Conservation (phyloP, 2,888 invertebrate species). For the Asteroscopus sphinx region DNA sequence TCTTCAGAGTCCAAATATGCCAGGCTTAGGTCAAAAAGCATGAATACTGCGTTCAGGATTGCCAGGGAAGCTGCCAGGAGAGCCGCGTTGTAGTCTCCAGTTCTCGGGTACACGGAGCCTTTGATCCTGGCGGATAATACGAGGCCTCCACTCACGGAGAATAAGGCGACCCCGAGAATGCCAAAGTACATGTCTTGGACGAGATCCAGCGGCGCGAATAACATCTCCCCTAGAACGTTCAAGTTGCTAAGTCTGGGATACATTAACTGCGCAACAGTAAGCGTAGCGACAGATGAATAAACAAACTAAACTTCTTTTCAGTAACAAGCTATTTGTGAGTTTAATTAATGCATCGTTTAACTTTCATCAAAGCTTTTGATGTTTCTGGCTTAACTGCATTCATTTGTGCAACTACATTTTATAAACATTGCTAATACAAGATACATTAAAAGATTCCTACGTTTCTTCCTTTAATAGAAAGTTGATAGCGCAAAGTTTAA, state of each 20-base stretch:
- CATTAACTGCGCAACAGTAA: slow-evolving; percentile 25
- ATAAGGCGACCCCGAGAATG: slow-evolving; percentile 76
- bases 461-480: slow-evolving; percentile 17
- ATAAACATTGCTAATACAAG: slow-evolving; percentile 22
- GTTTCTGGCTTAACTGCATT: slow-evolving; percentile 23
- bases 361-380: slow-evolving; percentile 32
- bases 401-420: slow-evolving; percentile 15
- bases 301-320: slow-evolving; percentile 29
- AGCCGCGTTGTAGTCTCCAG: slow-evolving; percentile 75
- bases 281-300: slow-evolving; percentile 25
- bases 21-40: slow-evolving; percentile 81
- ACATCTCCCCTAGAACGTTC: slow-evolving; percentile 82
- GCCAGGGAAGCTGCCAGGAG: slow-evolving; percentile 72
- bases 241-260: slow-evolving; percentile 49
- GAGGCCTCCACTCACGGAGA: slow-evolving; percentile 76
- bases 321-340: slow-evolving; percentile 24
- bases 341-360: slow-evolving; percentile 18
- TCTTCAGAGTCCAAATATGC: slow-evolving; percentile 86
- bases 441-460: slow-evolving; percentile 8
- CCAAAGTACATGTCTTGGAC: slow-evolving; percentile 86
- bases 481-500: slow-evolving; percentile 13
- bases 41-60: slow-evolving; percentile 73
- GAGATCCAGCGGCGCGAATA: slow-evolving; percentile 83
- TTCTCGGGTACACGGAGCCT: slow-evolving; percentile 68
- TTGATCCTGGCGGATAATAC: slow-evolving; percentile 70